A percentile compares a stretch with the other conserved stretches of the same genome.
Evolutionary conservation across 2,888 invertebrate species (phyloP).

Genomic region (Catonia carolina): DNA sequence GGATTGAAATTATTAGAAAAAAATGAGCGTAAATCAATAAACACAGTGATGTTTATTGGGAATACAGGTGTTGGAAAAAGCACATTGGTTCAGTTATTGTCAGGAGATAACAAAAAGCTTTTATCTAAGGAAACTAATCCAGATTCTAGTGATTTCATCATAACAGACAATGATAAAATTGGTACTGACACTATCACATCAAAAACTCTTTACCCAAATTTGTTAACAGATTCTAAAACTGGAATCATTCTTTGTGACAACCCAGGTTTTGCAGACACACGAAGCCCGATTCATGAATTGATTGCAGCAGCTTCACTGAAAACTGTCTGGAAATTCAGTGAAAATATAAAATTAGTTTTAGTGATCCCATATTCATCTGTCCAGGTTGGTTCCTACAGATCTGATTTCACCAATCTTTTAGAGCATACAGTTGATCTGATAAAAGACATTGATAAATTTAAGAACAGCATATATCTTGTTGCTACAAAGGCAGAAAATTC

Average conservation of each 20-base stretch:
- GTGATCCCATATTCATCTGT: not conserved
- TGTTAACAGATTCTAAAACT: not conserved
- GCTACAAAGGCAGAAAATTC: not conserved
- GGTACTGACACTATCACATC: not conserved
- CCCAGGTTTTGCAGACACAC: conserved; percentile 2
- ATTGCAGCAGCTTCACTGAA: not conserved
- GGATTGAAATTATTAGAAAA: no score
- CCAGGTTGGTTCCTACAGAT: not conserved
- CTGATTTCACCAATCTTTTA: not conserved
- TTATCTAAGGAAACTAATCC: not conserved
- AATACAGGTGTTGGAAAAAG: conserved; percentile 1
- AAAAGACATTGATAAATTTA: not conserved
- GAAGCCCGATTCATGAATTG: not conserved
- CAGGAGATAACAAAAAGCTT: not conserved
- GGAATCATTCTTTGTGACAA: not conserved
- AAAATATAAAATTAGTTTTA: not conserved
- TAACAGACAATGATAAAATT: not conserved
- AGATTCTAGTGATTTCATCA: not conserved
- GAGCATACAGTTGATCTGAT: not conserved
- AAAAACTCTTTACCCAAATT: not conserved
- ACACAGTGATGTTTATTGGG: conserved; percentile 1
- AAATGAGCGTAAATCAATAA: no score
- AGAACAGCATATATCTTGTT: not conserved
- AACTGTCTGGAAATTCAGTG: not conserved
- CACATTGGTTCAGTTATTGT: not conserved